Percentiles rank a stretch among this genome's conserved stretches.
Evolutionary conservation across 2,888 invertebrate genomes (phyloP).

Genomic region (Cantharis rufa): DNA sequence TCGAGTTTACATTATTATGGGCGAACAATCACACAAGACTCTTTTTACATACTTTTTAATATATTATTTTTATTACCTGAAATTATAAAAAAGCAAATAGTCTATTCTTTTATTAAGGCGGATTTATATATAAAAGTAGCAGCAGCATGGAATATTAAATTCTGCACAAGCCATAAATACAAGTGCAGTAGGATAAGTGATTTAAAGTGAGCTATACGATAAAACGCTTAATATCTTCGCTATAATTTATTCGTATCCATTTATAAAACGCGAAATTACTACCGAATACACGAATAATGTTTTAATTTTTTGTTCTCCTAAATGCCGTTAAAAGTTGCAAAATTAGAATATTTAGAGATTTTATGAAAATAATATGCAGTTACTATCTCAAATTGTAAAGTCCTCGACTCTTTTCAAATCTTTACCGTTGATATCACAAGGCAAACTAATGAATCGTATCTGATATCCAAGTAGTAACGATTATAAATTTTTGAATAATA

Average conservation of each 20-base stretch:
- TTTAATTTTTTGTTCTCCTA: not conserved
- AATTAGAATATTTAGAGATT: not conserved
- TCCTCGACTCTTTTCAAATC: not conserved
- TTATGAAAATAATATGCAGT: not conserved
- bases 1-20: not conserved
- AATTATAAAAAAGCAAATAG: constrained; percentile 5
- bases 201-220: constrained; percentile 17
- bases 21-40: not conserved
- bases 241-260: constrained; percentile 12
- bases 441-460: not conserved
- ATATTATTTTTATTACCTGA: not conserved
- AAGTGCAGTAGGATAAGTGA: constrained; percentile 14
- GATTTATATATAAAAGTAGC: constrained; percentile 16
- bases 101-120: constrained; percentile 3
- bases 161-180: constrained; percentile 20
- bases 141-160: constrained; percentile 20
- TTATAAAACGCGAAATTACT: not conserved
- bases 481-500: not conserved
- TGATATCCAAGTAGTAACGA: not conserved
- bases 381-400: not conserved
- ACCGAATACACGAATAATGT: not conserved
- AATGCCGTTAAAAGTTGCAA: not conserved
- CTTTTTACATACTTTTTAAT: not conserved
- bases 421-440: not conserved
- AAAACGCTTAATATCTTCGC: constrained; percentile 15